These are phyloP conservation scores for Hoplias malabaricus DNA, from an alignment of 2,113 vertebrate genomes.

Conservation along the genomic window DNA sequence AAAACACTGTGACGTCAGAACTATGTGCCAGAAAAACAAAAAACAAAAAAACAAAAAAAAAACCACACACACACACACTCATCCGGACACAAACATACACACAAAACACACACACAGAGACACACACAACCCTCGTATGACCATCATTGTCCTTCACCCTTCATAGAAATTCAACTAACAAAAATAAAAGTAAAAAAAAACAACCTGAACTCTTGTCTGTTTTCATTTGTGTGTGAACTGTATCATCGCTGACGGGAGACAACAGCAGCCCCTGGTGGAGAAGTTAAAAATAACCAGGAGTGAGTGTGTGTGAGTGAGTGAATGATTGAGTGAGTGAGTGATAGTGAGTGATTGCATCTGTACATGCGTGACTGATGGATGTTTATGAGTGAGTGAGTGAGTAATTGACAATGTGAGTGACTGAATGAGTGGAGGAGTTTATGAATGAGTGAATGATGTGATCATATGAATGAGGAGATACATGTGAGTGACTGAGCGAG, in stretches of 20 bases:
- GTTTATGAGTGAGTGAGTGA: too few relatives aligned
- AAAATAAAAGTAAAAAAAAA: constrained; percentile 76
- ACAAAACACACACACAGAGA: background rate
- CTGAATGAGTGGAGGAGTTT: too few relatives aligned
- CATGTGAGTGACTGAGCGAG: too few relatives aligned
- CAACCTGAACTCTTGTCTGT: constrained; percentile 39
- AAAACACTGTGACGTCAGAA: constrained; percentile 83
- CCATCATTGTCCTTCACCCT: constrained; percentile 77
- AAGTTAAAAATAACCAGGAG: background rate
- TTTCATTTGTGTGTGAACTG: background rate
- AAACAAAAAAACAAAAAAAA: too few relatives aligned
- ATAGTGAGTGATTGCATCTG: too few relatives aligned
- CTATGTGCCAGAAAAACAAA: constrained; percentile 70
- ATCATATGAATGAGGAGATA: too few relatives aligned
- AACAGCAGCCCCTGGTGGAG: too few relatives aligned
- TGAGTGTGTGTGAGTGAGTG: background rate
- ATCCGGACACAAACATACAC: background rate
- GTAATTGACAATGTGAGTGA: too few relatives aligned
- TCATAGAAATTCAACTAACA: constrained; percentile 83
- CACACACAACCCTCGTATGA: constrained; percentile 66
- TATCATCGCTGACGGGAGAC: too few relatives aligned
- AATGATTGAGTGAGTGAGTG: too few relatives aligned
- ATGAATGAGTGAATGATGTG: too few relatives aligned
- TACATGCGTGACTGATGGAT: too few relatives aligned
- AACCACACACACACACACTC: background rate